Conservation (phyloP, 2,113 vertebrate species). For the Cyanoderma ruficeps region DNA sequence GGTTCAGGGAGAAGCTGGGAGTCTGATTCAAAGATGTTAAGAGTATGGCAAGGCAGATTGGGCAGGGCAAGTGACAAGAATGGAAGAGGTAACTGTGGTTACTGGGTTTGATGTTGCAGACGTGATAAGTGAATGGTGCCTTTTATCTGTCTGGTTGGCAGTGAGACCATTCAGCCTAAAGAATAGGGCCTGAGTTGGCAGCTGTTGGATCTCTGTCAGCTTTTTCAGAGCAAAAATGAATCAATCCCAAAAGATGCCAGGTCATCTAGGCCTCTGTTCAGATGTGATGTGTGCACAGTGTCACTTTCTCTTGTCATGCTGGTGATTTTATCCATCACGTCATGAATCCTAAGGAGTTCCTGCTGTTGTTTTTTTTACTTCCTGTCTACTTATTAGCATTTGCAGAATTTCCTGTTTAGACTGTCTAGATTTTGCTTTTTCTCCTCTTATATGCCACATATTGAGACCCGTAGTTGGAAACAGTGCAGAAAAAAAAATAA, state of each 20-base stretch:
- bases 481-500: too few relatives aligned
- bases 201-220: not conserved
- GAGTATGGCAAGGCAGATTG: not conserved
- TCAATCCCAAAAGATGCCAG: not conserved
- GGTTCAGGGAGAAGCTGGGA: not conserved
- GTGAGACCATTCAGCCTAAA: not conserved
- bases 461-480: not conserved
- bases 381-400: not conserved
- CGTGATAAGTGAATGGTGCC: not conserved
- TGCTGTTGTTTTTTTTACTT: not conserved
- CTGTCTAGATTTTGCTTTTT: not conserved
- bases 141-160: not conserved
- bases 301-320: not conserved
- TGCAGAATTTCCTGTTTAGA: not conserved
- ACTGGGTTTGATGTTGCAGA: not conserved
- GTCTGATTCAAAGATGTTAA: not conserved
- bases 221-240: not conserved
- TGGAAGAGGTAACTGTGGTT: not conserved
- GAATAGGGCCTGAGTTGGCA: not conserved
- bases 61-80: not conserved
- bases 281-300: not conserved
- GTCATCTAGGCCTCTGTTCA: not conserved
- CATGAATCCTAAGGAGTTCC: not conserved
- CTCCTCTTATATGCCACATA: fast-evolving
- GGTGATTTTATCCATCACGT: not conserved